phyloP scores from a whole-genome alignment of 2,113 vertebrate species.

The Oceanodroma tethys region DNA sequence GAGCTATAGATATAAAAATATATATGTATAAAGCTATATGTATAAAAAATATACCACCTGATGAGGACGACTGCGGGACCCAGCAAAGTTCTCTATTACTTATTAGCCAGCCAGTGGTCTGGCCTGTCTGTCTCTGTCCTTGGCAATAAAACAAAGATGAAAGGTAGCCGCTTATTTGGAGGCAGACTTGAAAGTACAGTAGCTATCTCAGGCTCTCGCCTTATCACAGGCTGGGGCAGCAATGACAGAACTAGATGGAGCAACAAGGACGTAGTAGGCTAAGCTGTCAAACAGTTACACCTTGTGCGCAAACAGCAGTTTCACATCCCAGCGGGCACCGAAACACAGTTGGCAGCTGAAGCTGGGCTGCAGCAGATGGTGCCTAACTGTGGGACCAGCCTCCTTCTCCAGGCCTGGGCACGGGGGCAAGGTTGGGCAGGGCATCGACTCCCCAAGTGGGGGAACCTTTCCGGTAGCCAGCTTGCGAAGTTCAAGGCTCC shows the following conservation, averaged over 20 bases:
- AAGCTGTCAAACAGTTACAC: conserved; percentile 56
- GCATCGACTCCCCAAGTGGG: background rate
- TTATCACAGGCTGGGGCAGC: conserved; percentile 84
- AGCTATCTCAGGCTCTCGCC: conserved; percentile 84
- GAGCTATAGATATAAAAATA: background rate
- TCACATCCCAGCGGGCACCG: background rate
- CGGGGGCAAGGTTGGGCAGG: background rate
- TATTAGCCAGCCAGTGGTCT: conserved; percentile 82
- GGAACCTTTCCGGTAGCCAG: background rate
- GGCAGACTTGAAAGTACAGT: conserved; percentile 86
- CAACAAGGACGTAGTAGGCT: conserved; percentile 78
- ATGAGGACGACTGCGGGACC: conserved; percentile 69
- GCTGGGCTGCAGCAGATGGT: background rate
- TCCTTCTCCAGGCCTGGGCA: background rate
- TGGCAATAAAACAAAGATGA: conserved; percentile 88
- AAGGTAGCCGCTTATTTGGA: conserved; percentile 85
- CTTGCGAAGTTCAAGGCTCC: background rate
- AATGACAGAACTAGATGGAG: conserved; percentile 82
- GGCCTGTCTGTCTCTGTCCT: conserved; percentile 79
- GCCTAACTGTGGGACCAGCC: background rate
- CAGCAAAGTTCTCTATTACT: conserved; percentile 85
- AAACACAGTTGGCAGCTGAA: background rate
- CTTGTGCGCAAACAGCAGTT: conserved; percentile 44
- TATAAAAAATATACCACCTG: conserved; percentile 31
- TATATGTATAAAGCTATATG: background rate